Conservation (phyloP, 1,140 invertebrate genomes). For the Paracyclopina nana region DNA sequence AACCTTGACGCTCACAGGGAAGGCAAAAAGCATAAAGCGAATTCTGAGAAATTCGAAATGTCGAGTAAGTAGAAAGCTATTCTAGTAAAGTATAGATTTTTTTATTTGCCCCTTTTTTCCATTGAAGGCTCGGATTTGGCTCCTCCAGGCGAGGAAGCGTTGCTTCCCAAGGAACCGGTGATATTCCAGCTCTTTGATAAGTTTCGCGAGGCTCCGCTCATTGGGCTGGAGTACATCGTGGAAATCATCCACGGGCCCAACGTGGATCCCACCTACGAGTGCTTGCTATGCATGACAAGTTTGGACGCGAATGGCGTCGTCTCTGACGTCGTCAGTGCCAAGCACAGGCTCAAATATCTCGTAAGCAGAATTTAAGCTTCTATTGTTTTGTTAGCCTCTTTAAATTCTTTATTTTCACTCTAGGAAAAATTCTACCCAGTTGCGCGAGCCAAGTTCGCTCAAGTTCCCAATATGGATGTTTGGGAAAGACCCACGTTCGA, state of each 20-base stretch:
- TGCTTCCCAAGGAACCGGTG: background rate
- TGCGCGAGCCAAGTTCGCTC: background rate
- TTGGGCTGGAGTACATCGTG: background rate
- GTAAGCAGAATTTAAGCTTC: background rate
- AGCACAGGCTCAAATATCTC: background rate
- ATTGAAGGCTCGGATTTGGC: background rate
- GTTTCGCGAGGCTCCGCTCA: background rate
- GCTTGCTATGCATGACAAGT: background rate
- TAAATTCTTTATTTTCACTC: background rate
- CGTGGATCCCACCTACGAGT: background rate
- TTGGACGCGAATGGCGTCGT: background rate
- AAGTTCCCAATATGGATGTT: background rate
- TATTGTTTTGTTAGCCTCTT: background rate
- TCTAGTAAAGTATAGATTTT: too few species aligned
- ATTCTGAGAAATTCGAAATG: too few species aligned
- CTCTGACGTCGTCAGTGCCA: background rate
- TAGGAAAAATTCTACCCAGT: background rate
- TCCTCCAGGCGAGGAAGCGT: conserved; percentile 2
- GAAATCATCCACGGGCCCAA: background rate
- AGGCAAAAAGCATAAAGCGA: too few species aligned
- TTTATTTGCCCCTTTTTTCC: too few species aligned
- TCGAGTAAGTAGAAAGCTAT: too few species aligned
- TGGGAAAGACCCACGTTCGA: conserved; percentile 1
- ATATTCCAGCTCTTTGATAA: too few species aligned
- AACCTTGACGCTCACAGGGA: too few species aligned